Evolutionary conservation across 1,140 invertebrate genomes (phyloP).

Genomic region (Ylistrum balloti): DNA sequence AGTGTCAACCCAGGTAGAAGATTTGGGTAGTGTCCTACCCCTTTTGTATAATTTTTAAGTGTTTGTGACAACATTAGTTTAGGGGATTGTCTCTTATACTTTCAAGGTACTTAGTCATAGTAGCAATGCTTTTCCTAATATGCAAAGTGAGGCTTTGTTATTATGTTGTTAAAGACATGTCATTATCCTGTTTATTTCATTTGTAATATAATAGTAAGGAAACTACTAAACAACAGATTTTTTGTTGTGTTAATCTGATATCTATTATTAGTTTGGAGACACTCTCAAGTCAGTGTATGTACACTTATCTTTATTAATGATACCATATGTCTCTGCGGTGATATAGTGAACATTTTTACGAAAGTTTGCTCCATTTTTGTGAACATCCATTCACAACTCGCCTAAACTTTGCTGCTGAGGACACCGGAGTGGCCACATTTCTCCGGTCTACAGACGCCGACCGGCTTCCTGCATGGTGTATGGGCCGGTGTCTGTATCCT

Average conservation of each 20-base stretch:
- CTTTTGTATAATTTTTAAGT: background rate
- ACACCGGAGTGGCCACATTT: conserved; percentile 20
- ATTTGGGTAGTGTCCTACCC: background rate
- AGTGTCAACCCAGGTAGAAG: background rate
- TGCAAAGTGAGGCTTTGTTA: background rate
- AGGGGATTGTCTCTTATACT: too few relatives aligned
- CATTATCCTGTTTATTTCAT: background rate
- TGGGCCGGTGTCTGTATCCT: conserved; percentile 8
- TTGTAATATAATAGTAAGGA: too few relatives aligned
- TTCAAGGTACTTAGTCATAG: too few relatives aligned
- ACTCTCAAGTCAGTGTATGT: too few relatives aligned
- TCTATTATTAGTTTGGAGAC: too few relatives aligned
- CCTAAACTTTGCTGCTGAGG: background rate
- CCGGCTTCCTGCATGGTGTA: background rate
- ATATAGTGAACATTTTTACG: background rate
- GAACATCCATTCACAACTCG: background rate
- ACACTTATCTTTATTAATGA: background rate
- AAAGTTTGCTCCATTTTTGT: background rate
- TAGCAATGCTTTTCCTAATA: too few relatives aligned
- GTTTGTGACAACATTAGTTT: too few relatives aligned
- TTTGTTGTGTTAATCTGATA: too few relatives aligned
- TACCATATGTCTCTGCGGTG: background rate
- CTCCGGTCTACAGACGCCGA: background rate
- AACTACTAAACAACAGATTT: too few relatives aligned
- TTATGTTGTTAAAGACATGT: too few relatives aligned